Conservation (phyloP, 30 jellyfish, hydroid and myxozoan genomes). For the Aurelia aurita region DNA sequence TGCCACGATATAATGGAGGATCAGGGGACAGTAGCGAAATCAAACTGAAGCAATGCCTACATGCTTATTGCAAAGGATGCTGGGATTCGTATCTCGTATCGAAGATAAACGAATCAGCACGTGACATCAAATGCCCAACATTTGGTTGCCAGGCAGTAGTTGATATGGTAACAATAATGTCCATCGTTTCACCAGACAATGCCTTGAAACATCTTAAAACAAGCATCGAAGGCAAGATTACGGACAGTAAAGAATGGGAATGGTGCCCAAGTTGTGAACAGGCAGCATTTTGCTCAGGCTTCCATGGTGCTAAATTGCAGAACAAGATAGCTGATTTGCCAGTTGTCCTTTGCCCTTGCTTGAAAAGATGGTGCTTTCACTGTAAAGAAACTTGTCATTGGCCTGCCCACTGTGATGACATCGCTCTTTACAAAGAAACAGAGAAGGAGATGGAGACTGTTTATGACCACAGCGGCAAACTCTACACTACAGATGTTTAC, state of each 20-base stretch:
- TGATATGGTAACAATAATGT: background rate
- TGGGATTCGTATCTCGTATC: slow-evolving; percentile 8
- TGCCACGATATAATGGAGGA: background rate
- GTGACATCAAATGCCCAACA: background rate
- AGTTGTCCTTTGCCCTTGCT: background rate
- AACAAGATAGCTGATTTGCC: background rate
- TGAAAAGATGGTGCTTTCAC: background rate
- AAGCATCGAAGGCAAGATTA: background rate
- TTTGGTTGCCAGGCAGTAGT: slow-evolving; percentile 2
- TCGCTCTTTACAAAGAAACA: background rate
- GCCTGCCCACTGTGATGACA: background rate
- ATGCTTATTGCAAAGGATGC: background rate
- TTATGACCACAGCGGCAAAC: background rate
- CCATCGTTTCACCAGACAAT: background rate
- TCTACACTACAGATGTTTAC: background rate
- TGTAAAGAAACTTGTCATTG: background rate
- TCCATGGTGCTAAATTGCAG: background rate
- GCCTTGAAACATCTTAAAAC: background rate
- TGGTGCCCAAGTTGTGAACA: slow-evolving; percentile 6
- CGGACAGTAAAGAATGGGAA: background rate
- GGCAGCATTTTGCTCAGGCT: background rate
- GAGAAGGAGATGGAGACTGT: background rate
- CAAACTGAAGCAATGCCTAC: background rate
- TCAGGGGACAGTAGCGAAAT: background rate
- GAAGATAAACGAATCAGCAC: background rate